phyloP scores from a whole-genome alignment of 2,888 invertebrate species.

The Acanthococcus lagerstroemiae region DNA sequence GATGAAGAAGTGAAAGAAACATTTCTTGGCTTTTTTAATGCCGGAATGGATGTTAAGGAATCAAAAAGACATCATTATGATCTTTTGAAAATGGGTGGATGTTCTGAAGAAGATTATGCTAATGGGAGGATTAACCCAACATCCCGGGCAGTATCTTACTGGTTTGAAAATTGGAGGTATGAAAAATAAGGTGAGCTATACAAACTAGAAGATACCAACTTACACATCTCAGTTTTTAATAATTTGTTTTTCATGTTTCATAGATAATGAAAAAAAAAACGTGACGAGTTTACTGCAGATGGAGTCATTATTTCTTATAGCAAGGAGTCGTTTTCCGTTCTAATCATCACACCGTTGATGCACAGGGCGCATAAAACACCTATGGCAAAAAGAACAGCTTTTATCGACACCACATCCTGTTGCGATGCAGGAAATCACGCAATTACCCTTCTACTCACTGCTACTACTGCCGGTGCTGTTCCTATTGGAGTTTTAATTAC shows the following conservation, averaged over 20 bases:
- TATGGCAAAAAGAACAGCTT: not conserved
- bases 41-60: not conserved
- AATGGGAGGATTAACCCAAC: not conserved
- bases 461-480: not conserved
- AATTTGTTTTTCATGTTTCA: too few species aligned
- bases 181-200: too few species aligned
- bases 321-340: not conserved
- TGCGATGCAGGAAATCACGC: not conserved
- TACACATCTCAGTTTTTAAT: too few species aligned
- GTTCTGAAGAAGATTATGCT: too few species aligned
- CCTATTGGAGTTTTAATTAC: not conserved
- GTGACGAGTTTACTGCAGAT: not conserved
- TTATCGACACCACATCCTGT: not conserved
- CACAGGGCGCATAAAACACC: not conserved
- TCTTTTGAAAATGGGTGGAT: too few species aligned
- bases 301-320: not conserved
- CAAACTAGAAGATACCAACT: too few species aligned
- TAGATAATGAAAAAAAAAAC: not conserved
- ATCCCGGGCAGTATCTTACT: not conserved
- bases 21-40: not conserved
- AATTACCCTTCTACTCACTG: not conserved
- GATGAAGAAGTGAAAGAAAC: not conserved
- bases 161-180: too few species aligned
- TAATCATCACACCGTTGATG: not conserved
- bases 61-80: too few species aligned